Conservation (phyloP, 2,113 vertebrate species). For the Syngnathus scovelli region DNA sequence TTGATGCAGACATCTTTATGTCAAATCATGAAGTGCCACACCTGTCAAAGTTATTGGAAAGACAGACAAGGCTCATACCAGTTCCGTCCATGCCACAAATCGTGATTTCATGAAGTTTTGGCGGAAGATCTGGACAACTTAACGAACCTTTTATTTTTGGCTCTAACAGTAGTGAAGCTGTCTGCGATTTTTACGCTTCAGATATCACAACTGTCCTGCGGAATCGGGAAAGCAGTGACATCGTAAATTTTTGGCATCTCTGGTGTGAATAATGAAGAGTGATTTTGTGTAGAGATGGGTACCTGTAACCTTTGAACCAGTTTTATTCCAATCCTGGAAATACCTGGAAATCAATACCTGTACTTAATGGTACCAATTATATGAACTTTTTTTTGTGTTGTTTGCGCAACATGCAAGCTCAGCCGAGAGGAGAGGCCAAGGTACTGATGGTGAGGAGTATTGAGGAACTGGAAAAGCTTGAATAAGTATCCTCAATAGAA, state of each 20-base stretch:
- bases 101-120: no score
- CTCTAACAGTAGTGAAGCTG: not conserved
- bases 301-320: not conserved
- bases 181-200: conserved; percentile 20
- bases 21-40: not conserved
- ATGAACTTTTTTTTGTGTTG: no score
- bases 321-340: no score
- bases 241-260: conserved; percentile 8
- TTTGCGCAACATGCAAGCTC: no score
- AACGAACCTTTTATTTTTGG: not conserved
- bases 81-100: not conserved
- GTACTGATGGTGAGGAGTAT: no score
- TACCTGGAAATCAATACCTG: no score
- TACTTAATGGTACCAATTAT: no score
- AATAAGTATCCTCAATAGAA: no score
- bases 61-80: not conserved
- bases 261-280: not conserved
- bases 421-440: no score
- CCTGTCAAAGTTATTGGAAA: not conserved
- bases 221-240: not conserved
- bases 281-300: not conserved
- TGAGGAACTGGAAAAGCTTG: no score
- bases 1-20: not conserved
- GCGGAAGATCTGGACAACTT: not conserved
- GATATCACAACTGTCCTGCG: conserved; percentile 10